phyloP scores from a whole-genome alignment of 2,888 invertebrate genomes.

The Drosophila nr. perissopoda region DNA sequence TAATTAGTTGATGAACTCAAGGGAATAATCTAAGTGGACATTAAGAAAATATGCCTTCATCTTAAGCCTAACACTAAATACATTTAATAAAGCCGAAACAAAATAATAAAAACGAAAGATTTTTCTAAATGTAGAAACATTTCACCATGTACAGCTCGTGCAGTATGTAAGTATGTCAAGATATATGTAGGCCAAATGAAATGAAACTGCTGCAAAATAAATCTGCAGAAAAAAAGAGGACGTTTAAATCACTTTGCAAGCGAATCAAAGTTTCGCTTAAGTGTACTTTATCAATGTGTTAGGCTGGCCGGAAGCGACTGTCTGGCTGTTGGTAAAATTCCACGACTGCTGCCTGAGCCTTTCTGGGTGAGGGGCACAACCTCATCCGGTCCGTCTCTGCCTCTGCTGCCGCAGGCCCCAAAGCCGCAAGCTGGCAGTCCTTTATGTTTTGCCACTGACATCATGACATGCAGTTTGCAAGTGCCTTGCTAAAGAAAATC shows the following conservation, averaged over 20 bases:
- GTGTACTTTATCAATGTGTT: conserved; percentile 58
- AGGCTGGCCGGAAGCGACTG: conserved; percentile 51
- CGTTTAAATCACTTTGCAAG: conserved; percentile 47
- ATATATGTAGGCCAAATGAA: conserved; percentile 2
- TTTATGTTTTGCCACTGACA: conserved; percentile 53
- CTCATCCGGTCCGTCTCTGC: not conserved
- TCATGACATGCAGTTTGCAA: conserved; percentile 72
- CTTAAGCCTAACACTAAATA: not conserved
- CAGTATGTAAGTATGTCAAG: not conserved
- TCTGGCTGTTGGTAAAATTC: conserved; percentile 37
- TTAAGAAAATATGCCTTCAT: not conserved
- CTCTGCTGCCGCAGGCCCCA: not conserved
- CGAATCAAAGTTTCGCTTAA: conserved; percentile 41
- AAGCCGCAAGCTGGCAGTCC: conserved; percentile 22
- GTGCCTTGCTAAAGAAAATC: conserved; percentile 73
- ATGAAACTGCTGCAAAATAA: conserved; percentile 12
- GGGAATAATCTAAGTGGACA: accelerated
- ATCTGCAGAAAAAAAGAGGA: conserved; percentile 3
- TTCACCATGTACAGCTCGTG: not conserved
- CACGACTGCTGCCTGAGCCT: conserved; percentile 11
- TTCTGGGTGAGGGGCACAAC: not conserved
- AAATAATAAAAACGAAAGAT: not conserved
- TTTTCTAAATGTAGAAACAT: not conserved
- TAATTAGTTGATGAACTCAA: not conserved
- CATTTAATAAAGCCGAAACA: not conserved